Percentiles rank a stretch among this genome's conserved stretches.
phyloP scores from a whole-genome alignment of 2,113 vertebrate species.

The Puntigrus tetrazona region DNA sequence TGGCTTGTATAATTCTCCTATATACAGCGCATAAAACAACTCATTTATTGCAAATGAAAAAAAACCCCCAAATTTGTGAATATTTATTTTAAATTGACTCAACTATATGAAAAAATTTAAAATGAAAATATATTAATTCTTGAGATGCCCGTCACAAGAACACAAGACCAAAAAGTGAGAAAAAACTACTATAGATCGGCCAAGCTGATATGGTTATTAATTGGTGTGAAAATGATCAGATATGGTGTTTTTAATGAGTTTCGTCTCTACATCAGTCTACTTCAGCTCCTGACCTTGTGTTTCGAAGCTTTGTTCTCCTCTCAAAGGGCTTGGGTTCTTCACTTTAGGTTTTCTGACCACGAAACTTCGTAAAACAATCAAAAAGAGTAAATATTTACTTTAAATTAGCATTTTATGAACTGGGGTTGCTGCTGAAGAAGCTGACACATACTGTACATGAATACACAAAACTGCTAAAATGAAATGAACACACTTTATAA shows the following conservation, averaged over 20 bases:
- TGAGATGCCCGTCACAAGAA: not conserved
- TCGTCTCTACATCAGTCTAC: not conserved
- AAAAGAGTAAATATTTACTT: not conserved
- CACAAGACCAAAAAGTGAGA: not conserved
- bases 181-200: not conserved
- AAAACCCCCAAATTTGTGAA: too few species aligned
- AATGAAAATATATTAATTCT: not conserved
- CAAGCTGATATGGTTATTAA: not conserved
- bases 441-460: not conserved
- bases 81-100: not conserved
- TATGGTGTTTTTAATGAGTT: not conserved
- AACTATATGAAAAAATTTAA: not conserved
- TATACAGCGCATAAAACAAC: too few species aligned
- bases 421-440: not conserved
- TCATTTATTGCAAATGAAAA: too few species aligned
- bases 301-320: not conserved
- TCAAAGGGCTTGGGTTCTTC: not conserved
- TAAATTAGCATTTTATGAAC: not conserved
- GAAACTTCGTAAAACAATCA: not conserved
- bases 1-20: too few species aligned
- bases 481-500: not conserved
- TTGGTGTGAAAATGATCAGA: not conserved
- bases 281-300: not conserved
- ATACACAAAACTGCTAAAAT: not conserved
- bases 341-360: not conserved